phyloP scores from a whole-genome alignment of 2,888 invertebrate genomes.

The Lymantria monacha region DNA sequence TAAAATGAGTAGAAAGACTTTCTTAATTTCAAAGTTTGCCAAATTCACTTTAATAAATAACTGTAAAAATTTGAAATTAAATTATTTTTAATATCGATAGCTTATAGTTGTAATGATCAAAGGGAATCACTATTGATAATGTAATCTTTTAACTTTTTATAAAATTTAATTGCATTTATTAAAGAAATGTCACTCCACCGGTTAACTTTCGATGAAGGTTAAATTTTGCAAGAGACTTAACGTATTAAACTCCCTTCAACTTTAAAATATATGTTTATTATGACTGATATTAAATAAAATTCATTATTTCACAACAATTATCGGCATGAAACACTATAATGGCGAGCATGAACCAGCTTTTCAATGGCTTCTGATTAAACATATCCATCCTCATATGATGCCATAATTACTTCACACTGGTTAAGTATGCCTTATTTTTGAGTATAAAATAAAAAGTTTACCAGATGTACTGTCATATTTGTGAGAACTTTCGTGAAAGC shows the following conservation, averaged over 20 bases:
- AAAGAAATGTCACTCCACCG: neutral
- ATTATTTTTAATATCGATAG: too few species aligned
- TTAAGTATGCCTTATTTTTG: constrained; percentile 37
- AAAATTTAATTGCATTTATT: neutral
- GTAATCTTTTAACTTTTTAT: neutral
- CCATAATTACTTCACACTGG: constrained; percentile 31
- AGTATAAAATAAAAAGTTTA: constrained; percentile 51
- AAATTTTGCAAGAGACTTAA: neutral
- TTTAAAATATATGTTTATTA: constrained; percentile 16
- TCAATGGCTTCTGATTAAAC: neutral
- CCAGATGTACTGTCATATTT: constrained; percentile 39
- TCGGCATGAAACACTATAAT: constrained; percentile 18
- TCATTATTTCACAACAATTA: constrained; percentile 5
- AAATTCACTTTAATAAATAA: too few species aligned
- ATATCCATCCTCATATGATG: constrained; percentile 27
- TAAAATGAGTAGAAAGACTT: too few species aligned
- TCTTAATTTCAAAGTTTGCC: too few species aligned
- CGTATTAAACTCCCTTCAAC: neutral
- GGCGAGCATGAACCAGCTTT: neutral
- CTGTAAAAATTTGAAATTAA: too few species aligned
- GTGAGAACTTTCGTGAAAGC: constrained; percentile 37
- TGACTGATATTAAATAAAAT: constrained; percentile 24
- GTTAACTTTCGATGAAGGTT: constrained; percentile 17
- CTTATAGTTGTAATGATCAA: too few species aligned
- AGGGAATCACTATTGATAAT: too few species aligned